These are phyloP conservation scores for Danio aesculapii DNA, from an alignment of 2,797 vertebrate species.

Conservation along the genomic window DNA sequence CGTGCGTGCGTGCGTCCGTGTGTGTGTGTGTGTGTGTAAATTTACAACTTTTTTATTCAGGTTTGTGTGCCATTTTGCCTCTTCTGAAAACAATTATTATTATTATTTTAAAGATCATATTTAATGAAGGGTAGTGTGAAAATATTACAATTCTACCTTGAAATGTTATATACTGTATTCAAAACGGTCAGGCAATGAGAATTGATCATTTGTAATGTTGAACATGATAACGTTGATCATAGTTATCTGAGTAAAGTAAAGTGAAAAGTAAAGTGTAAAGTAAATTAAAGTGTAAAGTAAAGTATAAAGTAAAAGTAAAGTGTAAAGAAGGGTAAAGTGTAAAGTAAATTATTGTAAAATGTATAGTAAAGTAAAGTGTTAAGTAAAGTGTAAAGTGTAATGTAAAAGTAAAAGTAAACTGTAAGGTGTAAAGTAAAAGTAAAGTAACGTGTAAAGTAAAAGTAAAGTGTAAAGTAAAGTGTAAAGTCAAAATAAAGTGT, in stretches of 20 bases:
- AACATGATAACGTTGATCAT: not conserved
- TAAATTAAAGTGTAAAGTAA: too few species aligned
- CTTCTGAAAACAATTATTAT: not conserved
- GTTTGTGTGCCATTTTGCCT: not conserved
- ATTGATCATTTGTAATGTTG: not conserved
- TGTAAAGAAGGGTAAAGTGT: too few species aligned
- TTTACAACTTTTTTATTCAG: constrained; percentile 7
- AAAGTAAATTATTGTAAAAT: too few species aligned
- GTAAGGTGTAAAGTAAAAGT: too few species aligned
- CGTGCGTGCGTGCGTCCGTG: not conserved
- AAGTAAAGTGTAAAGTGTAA: too few species aligned
- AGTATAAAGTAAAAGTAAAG: too few species aligned
- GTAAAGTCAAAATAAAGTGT: too few species aligned
- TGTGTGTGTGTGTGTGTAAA: not conserved
- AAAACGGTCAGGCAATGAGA: constrained; percentile 23
- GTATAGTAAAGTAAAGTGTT: too few species aligned
- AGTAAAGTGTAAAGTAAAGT: too few species aligned
- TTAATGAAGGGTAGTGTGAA: not conserved
- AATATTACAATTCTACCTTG: not conserved
- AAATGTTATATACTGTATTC: constrained; percentile 6
- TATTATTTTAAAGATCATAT: not conserved
- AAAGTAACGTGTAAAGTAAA: too few species aligned
- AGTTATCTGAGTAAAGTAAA: not conserved
- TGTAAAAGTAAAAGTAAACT: too few species aligned
- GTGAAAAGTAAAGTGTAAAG: too few species aligned